Evolutionary conservation across 2,888 invertebrate genomes (phyloP).

Genomic region (Nymphalis polychloros): DNA sequence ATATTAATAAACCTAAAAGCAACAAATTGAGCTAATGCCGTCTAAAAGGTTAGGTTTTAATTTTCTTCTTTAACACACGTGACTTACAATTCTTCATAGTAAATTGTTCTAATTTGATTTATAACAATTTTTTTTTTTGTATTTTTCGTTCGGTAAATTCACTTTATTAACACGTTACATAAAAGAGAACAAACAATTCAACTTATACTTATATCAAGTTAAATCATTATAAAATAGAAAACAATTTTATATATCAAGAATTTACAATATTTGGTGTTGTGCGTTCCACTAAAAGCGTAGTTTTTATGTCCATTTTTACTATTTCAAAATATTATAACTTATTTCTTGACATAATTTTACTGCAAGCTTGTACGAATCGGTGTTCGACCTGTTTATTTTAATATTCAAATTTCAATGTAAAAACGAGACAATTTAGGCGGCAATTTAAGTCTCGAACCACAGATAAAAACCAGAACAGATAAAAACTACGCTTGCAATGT

Average conservation of each 20-base stretch:
- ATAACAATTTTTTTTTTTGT: background rate
- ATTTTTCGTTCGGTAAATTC: background rate
- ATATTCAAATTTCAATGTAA: background rate
- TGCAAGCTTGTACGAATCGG: too few species aligned
- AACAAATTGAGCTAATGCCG: constrained; percentile 72
- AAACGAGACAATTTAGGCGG: background rate
- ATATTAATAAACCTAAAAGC: constrained; percentile 69
- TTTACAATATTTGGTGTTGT: constrained; percentile 40
- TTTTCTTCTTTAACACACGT: background rate
- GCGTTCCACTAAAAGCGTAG: constrained; percentile 29
- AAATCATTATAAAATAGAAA: constrained; percentile 8
- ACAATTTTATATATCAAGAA: constrained; percentile 29
- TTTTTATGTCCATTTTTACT: constrained; percentile 7
- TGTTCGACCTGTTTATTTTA: too few species aligned
- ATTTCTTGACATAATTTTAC: too few species aligned
- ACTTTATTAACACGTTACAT: background rate
- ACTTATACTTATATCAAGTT: constrained; percentile 10
- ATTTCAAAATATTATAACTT: too few species aligned
- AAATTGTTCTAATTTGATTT: background rate
- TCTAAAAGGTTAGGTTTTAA: constrained; percentile 54
- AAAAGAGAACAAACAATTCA: constrained; percentile 5
- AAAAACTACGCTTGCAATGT: constrained; percentile 48
- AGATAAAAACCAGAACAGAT: constrained; percentile 13
- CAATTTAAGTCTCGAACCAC: background rate
- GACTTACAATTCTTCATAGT: background rate